Base-by-base conservation (phyloP, 2,888 invertebrate genomes). In the Lasioglossum lativentre region DNA sequence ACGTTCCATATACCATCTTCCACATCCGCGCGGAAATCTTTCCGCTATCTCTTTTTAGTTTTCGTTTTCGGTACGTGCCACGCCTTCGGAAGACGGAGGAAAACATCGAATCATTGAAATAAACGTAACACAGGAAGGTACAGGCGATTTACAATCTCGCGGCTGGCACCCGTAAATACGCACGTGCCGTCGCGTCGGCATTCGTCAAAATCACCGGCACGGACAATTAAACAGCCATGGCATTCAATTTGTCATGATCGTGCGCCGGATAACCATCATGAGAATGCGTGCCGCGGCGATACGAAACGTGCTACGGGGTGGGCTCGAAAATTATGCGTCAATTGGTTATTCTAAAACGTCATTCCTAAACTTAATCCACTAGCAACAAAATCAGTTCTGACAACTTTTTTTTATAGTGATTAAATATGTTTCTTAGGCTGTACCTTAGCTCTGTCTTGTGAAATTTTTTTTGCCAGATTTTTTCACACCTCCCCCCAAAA, bases 201-300 rank as follows among this genome's bases (percentile, higher is more conserved):
- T 88, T 88, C 90, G 79, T 90, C 83, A 82, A 83, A 90, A 87
- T 88, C 85, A 81, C 74, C 73, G 59, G 59, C 75, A 79, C 47
- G 77, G 80, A 85, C 87, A 90, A 90, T 90, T 84, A 90, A 90
- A 90, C 81, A 75, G 23, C 80, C 56, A 74, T 75, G 63, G 75
- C 66, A 79, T 82, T 79, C 79, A 83, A 89, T 89, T 90, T 85
- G 82, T 90, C 86, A 86, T 84, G 85, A 90, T 87, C 81, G 78
- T 74, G 75, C 74, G 59, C 70, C 10, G 80, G 85, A 10, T 80
- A 79, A 74, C 73, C 66, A 71, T 77, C 75, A 30, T 38, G 85
- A 71, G 79, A 85, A 85, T 78, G 86, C 80, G 56, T 27, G 77
- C 80, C 52, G 80, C 19, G 8, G 8, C 19, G 30, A 8, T 63